phyloP scores from a whole-genome alignment of 1,140 invertebrate species.

The Leptoteleia sp. region DNA sequence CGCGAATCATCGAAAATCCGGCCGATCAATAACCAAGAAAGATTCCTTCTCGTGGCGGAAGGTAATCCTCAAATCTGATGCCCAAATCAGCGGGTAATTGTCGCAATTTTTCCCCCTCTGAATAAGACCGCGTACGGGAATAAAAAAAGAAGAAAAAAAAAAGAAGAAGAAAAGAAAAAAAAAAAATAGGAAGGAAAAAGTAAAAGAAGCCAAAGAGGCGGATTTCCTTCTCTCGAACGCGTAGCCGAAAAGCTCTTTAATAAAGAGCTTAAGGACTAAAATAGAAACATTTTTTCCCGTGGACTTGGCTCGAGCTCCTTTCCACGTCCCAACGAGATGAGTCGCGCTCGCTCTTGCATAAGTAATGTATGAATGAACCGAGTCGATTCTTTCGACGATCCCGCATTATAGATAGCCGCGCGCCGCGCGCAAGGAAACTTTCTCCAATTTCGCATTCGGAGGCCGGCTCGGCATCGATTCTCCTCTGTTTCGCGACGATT shows the following conservation, averaged over 20 bases:
- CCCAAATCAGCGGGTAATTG: conserved; percentile 80
- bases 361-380: conserved; percentile 74
- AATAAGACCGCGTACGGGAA: conserved; percentile 45
- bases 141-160: no score
- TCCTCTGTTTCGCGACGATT: conserved; percentile 47
- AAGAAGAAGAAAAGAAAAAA: no score
- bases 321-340: conserved; percentile 72
- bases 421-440: conserved; percentile 17
- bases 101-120: conserved; percentile 76
- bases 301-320: conserved; percentile 67
- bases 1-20: conserved; percentile 44
- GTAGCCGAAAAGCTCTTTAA: conserved; percentile 70
- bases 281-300: conserved; percentile 79
- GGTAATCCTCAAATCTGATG: conserved; percentile 76
- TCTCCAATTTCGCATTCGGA: conserved; percentile 24
- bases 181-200: no score
- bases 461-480: conserved; percentile 34
- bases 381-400: conserved; percentile 54
- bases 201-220: no score
- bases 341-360: conserved; percentile 76
- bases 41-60: conserved; percentile 74
- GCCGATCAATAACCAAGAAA: conserved; percentile 75
- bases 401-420: conserved; percentile 30
- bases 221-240: conserved; percentile 61
- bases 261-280: conserved; percentile 79